Conservation (phyloP, 2,888 invertebrate genomes). For the Carterocephalus palaemon region DNA sequence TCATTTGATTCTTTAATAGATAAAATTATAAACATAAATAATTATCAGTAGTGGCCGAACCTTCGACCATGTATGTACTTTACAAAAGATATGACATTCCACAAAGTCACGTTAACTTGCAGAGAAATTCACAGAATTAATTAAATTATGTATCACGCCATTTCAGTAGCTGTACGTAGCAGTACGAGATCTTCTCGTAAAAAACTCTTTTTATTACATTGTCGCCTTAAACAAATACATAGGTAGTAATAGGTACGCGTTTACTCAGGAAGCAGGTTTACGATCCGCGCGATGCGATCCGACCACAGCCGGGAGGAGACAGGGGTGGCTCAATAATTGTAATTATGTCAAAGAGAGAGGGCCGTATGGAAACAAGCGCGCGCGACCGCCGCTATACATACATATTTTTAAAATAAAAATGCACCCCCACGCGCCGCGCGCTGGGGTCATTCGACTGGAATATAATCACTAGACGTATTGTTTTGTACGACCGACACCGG, state of each 20-base stretch:
- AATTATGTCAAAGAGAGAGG: conserved; percentile 63
- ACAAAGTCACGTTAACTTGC: too few relatives aligned
- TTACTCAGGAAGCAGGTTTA: conserved; percentile 39
- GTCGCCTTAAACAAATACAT: conserved; percentile 36
- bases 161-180: too few relatives aligned
- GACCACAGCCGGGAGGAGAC: conserved; percentile 36
- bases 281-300: conserved; percentile 38
- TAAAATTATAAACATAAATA: too few relatives aligned
- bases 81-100: too few relatives aligned
- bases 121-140: too few relatives aligned
- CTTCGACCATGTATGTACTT: too few relatives aligned
- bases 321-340: conserved; percentile 59
- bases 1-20: too few relatives aligned
- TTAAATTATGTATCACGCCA: too few relatives aligned
- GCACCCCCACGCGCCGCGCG: conserved; percentile 49
- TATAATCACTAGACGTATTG: conserved; percentile 64
- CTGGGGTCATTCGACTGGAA: conserved; percentile 63
- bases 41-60: too few relatives aligned
- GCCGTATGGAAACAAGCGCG: conserved; percentile 42
- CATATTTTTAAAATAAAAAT: conserved; percentile 61
- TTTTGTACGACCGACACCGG: conserved; percentile 52
- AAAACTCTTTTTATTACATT: conserved; percentile 18
- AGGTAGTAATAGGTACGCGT: conserved; percentile 44
- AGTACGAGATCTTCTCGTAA: conserved; percentile 1
- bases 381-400: conserved; percentile 44